Evolutionary conservation across 2,888 invertebrate species (phyloP), one percentile per base, ranked within the genome.

Genomic region (Phorcus lineatus): DNA sequence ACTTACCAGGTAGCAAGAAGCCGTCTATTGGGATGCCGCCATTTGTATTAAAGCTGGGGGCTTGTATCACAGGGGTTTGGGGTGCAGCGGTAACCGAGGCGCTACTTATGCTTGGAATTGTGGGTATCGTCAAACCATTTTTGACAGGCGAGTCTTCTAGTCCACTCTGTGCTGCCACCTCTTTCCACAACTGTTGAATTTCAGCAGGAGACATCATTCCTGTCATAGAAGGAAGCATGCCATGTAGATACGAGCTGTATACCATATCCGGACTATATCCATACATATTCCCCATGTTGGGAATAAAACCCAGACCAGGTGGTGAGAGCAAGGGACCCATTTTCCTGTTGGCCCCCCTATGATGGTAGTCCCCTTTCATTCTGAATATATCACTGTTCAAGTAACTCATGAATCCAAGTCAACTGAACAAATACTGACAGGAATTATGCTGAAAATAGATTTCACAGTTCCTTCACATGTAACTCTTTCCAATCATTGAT

Each of bases 171-270:
- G 87, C 80, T 13, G 89, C 85, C 52, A 91, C 89, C 78, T 92
- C 92, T 82, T 92, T 92, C 92, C 92, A 92, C 78, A 92, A 82
- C 82, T 90, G 91, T 77, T 92, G 92, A 81, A 93, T 88, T 78
- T 92, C 92, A 2, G 87, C 87, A 2, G 91, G 88, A 53, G 89
- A 90, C 87, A 92, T 87, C 81, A 91, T 89, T 79, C 87, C 88
- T 88, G 86, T 31, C 40, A 52, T 24, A 55, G 76, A 55, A 76
- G 76, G 55, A 19, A 76, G 31, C 55, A 76, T 53, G 31, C 36
- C 31, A n/a, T 76, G 76, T 13, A 76, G 28, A 76, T 76, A 76
- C n/a, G 54, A 31, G 55, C 31, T 55, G 31, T 76, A 76, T 31
- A 31, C n/a, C 53, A 76, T 28, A 9, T 40, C 70, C 36, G 40